Evolutionary conservation across 2,797 vertebrate genomes (phyloP).

Genomic region (Sebastes variabilis): DNA sequence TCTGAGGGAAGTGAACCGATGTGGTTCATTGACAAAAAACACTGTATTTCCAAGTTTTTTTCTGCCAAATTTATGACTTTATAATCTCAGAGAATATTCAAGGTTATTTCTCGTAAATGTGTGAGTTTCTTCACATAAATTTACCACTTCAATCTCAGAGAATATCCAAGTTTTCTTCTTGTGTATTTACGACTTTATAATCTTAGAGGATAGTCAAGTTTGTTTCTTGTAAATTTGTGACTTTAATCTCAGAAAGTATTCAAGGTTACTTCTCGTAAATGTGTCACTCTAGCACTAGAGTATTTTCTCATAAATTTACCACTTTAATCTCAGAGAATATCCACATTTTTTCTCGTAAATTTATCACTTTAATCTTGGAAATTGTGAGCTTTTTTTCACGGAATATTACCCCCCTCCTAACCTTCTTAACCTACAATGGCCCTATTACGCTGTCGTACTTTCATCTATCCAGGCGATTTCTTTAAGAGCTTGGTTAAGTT

Average conservation of each 20-base stretch:
- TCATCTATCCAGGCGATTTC: background rate
- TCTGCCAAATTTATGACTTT: background rate
- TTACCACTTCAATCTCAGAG: background rate
- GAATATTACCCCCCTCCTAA: too few relatives aligned
- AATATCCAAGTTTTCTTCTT: background rate
- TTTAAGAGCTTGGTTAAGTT: background rate
- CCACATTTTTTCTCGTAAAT: background rate
- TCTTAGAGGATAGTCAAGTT: background rate
- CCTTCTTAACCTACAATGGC: background rate
- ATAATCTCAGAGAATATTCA: too few relatives aligned
- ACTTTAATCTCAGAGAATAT: background rate
- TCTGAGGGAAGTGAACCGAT: background rate
- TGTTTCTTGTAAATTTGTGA: background rate
- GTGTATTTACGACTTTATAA: background rate
- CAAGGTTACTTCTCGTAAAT: background rate
- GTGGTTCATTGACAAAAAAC: too few relatives aligned
- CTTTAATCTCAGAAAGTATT: too few relatives aligned
- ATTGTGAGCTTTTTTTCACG: too few relatives aligned
- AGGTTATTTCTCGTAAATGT: background rate
- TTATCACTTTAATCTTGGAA: background rate
- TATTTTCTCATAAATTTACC: background rate
- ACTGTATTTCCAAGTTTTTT: too few relatives aligned
- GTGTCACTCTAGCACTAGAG: background rate
- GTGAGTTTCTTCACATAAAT: background rate
- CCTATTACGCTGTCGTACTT: background rate